Conservation (phyloP, 1,140 invertebrate species). For the Melitaea cinxia region DNA sequence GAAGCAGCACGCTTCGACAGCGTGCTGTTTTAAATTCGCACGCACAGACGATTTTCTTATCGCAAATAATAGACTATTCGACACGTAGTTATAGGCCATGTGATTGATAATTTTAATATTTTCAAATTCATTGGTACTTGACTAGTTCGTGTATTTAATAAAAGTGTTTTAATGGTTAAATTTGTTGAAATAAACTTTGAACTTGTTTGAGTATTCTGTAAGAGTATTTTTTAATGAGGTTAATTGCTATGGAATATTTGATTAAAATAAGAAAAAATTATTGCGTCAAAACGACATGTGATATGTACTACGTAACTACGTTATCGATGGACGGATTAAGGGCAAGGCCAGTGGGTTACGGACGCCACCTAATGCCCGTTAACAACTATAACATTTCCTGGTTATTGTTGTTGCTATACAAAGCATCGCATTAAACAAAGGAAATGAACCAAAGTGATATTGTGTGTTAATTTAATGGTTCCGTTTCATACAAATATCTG, state of each 20-base stretch:
- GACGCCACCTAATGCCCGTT: slow-evolving; percentile 54
- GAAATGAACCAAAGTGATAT: slow-evolving; percentile 44
- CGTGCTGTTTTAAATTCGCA: slow-evolving; percentile 28
- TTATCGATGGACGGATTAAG: slow-evolving; percentile 51
- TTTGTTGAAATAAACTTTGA: no score
- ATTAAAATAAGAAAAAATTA: neutral
- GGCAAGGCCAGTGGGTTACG: slow-evolving; percentile 66
- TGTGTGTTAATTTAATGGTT: slow-evolving; percentile 60
- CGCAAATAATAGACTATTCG: slow-evolving; percentile 13
- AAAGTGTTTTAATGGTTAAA: no score
- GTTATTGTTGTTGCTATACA: slow-evolving; percentile 50
- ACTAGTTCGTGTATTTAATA: no score
- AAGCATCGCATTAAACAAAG: slow-evolving; percentile 43
- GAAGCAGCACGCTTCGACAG: slow-evolving; percentile 26
- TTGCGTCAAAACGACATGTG: neutral
- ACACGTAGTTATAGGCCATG: neutral
- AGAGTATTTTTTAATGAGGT: neutral
- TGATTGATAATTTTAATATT: slow-evolving; percentile 6
- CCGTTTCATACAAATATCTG: slow-evolving; percentile 1
- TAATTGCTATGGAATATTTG: neutral
- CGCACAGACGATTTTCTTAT: slow-evolving; percentile 32
- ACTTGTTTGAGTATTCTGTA: neutral
- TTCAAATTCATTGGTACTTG: no score
- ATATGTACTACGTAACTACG: no score
- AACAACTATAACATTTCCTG: slow-evolving; percentile 57